Evolutionary conservation across 2,113 vertebrate genomes (phyloP).

Genomic region (Camelus bactrianus): DNA sequence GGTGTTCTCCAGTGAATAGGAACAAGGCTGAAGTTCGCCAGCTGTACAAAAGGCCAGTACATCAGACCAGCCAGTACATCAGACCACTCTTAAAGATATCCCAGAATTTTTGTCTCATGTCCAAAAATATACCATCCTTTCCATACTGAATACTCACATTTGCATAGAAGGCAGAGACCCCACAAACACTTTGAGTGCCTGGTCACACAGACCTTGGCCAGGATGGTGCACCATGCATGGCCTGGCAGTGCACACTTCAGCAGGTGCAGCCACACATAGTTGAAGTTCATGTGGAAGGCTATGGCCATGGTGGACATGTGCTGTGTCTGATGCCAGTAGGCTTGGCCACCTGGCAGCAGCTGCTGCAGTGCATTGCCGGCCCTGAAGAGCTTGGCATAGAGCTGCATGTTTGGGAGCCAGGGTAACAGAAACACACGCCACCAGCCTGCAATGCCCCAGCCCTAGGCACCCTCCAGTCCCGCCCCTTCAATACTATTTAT

Average conservation of each 20-base stretch:
- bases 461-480: too few relatives aligned
- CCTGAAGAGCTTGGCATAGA: too few relatives aligned
- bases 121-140: neutral
- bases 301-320: rapidly evolving
- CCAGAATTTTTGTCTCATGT: neutral
- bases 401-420: too few relatives aligned
- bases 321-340: neutral
- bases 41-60: constrained; percentile 95
- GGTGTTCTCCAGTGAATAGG: constrained; percentile 92
- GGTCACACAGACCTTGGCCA: neutral
- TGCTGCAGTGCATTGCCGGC: neutral
- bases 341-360: neutral
- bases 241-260: neutral
- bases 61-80: constrained; percentile 94
- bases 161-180: neutral
- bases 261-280: neutral
- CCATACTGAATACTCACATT: neutral
- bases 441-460: too few relatives aligned
- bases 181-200: neutral
- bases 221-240: neutral
- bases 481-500: neutral
- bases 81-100: constrained; percentile 82
- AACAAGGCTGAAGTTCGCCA: constrained; percentile 93
- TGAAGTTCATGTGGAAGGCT: neutral
- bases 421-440: too few relatives aligned